phyloP scores from a whole-genome alignment of 2,888 invertebrate genomes.

The Cetonia aurata region DNA sequence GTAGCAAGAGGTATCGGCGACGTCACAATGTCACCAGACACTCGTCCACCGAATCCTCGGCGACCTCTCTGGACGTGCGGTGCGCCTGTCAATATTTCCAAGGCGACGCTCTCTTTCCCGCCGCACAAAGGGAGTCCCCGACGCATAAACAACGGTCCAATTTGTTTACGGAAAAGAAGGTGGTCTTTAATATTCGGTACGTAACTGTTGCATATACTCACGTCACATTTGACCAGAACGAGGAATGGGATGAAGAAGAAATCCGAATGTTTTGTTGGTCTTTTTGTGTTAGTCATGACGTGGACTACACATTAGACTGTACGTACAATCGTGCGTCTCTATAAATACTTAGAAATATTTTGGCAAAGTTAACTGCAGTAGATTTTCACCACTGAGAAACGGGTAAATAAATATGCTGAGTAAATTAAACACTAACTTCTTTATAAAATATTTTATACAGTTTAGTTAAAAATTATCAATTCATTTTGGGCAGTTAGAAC shows the following conservation, averaged over 20 bases:
- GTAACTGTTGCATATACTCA: not conserved
- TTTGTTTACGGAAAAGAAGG: conserved; percentile 26
- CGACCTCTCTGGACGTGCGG: conserved; percentile 80
- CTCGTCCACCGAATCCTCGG: conserved; percentile 76
- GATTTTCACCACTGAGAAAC: conserved; percentile 7
- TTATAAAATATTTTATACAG: too few relatives aligned
- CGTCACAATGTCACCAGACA: conserved; percentile 78
- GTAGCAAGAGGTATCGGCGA: conserved; percentile 71
- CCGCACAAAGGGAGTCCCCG: conserved; percentile 60
- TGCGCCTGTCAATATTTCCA: conserved; percentile 90
- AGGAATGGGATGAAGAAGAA: conserved; percentile 7
- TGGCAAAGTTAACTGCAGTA: conserved; percentile 26
- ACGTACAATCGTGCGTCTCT: conserved; percentile 7
- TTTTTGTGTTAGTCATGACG: not conserved
- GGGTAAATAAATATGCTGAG: not conserved
- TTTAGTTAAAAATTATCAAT: too few relatives aligned
- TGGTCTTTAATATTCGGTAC: conserved; percentile 35
- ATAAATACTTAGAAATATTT: conserved; percentile 35
- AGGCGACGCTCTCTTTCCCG: conserved; percentile 83
- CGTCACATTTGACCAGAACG: not conserved
- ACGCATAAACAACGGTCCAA: conserved; percentile 5
- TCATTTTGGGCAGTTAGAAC: too few relatives aligned
- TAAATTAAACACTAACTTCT: too few relatives aligned
- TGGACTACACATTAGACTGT: not conserved
- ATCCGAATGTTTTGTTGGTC: conserved; percentile 10